Conservation (phyloP, 2,888 invertebrate genomes). For the Rhagonycha lutea region DNA sequence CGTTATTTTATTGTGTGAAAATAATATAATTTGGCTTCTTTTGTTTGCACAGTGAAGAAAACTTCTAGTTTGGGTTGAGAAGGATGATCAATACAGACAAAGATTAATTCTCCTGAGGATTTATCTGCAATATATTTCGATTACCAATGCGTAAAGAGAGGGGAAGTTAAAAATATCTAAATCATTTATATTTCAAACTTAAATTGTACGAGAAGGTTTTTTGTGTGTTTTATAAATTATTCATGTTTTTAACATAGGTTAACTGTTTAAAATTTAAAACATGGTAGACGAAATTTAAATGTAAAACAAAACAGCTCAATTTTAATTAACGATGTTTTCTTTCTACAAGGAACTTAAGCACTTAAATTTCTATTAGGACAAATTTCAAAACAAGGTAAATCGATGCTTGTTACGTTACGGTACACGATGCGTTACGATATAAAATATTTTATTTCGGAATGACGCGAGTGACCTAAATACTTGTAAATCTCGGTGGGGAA, state of each 20-base stretch:
- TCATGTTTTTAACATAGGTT: not conserved
- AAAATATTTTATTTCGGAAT: no score
- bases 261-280: not conserved
- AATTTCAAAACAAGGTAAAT: not conserved
- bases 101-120: not conserved
- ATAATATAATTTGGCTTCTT: not conserved
- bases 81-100: not conserved
- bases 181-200: not conserved
- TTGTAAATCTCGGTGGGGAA: not conserved
- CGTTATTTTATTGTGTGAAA: not conserved
- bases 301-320: not conserved
- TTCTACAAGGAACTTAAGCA: not conserved
- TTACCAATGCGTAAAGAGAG: not conserved
- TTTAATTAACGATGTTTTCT: not conserved
- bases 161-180: not conserved
- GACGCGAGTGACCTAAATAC: no score
- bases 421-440: not conserved
- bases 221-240: not conserved
- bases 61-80: not conserved
- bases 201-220: not conserved
- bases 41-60: not conserved
- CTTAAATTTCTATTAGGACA: not conserved
- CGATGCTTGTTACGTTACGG: not conserved
- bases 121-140: not conserved
- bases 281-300: not conserved